phyloP scores from a whole-genome alignment of 2,888 invertebrate genomes.

The Eumacrocentrus americanus region DNA sequence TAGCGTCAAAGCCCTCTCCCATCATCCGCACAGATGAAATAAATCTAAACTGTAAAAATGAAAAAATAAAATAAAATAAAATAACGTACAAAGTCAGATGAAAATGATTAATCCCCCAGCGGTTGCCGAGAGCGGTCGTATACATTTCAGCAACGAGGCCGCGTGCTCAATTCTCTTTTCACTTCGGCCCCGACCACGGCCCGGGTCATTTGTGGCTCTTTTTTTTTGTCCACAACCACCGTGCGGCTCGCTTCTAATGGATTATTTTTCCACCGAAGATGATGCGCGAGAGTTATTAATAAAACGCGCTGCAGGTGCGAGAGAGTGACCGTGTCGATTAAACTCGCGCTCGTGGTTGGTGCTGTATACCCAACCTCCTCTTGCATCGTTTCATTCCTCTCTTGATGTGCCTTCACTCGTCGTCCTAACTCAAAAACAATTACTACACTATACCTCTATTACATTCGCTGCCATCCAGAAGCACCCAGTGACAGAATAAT shows the following conservation, averaged over 20 bases:
- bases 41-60: slow-evolving; percentile 3
- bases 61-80: background rate
- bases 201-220: slow-evolving; percentile 7
- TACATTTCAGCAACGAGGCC: slow-evolving; percentile 19
- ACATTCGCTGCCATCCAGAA: background rate
- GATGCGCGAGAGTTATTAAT: slow-evolving; percentile 33
- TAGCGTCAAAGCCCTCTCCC: background rate
- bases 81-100: background rate
- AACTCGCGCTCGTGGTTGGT: slow-evolving; percentile 27
- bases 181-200: background rate
- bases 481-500: background rate
- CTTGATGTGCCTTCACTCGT: slow-evolving; percentile 7
- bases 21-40: slow-evolving; percentile 1
- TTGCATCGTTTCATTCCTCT: too few species aligned
- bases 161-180: slow-evolving; percentile 17
- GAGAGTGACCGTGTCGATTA: slow-evolving; percentile 33
- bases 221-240: background rate
- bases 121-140: slow-evolving; percentile 10
- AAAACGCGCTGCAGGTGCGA: slow-evolving; percentile 26
- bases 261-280: slow-evolving; percentile 28
- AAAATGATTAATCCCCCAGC: slow-evolving; percentile 16
- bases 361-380: slow-evolving; percentile 1
- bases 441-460: slow-evolving; percentile 2
- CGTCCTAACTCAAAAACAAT: slow-evolving; percentile 14
- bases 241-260: slow-evolving; percentile 21